A percentile compares a stretch with the other conserved stretches of the same genome.
Evolutionary conservation across 2,113 vertebrate species (phyloP).

Genomic region (Protomyctophum bolini): DNA sequence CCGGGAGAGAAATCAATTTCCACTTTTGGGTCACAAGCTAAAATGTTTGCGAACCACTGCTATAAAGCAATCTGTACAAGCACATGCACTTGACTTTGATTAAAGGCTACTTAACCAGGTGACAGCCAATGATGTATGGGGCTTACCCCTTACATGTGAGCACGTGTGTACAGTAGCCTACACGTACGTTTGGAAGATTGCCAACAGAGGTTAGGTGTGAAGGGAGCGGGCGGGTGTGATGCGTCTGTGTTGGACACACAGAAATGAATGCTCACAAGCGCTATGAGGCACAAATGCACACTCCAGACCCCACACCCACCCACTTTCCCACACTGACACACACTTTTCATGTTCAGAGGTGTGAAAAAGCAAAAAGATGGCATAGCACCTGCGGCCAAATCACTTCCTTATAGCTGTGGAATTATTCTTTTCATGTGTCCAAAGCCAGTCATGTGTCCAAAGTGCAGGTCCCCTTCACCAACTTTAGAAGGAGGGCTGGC

Average conservation of each 20-base stretch:
- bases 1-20: too few relatives aligned
- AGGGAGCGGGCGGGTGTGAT: constrained; percentile 25
- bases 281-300: background rate
- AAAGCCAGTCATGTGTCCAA: constrained; percentile 4
- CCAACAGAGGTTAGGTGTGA: constrained; percentile 44
- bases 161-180: constrained; percentile 11
- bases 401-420: constrained; percentile 40
- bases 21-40: too few relatives aligned
- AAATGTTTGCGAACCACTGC: too few relatives aligned
- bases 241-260: constrained; percentile 7
- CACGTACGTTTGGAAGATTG: constrained; percentile 39
- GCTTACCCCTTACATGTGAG: constrained; percentile 7
- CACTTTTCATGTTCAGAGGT: constrained; percentile 58
- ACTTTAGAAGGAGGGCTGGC: constrained; percentile 31
- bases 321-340: background rate
- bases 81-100: too few relatives aligned
- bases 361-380: constrained; percentile 42
- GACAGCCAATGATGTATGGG: background rate
- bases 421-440: constrained; percentile 52
- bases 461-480: constrained; percentile 26
- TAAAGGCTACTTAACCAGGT: background rate
- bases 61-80: too few relatives aligned
- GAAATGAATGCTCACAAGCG: background rate
- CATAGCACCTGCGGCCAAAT: constrained; percentile 58
- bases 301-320: background rate